These are phyloP conservation scores for Bucco capensis DNA, from an alignment of 2,113 vertebrate species.

Conservation along the genomic window DNA sequence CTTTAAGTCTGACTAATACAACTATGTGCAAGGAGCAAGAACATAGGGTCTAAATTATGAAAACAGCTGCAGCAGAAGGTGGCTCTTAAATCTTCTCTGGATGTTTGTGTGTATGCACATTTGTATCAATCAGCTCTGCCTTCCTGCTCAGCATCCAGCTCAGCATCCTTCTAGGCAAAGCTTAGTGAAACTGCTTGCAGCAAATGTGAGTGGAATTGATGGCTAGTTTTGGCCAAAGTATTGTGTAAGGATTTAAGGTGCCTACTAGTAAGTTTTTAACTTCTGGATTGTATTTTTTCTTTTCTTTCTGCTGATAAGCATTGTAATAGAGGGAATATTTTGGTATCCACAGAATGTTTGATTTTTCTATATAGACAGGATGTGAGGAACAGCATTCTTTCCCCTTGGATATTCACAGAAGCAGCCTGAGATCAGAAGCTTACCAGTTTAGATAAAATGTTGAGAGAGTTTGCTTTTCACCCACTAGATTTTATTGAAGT, in stretches of 20 bases:
- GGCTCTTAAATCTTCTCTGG: slow-evolving; percentile 39
- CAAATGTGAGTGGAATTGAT: not conserved
- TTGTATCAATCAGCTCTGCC: not conserved
- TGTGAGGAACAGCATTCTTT: not conserved
- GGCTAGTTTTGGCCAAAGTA: not conserved
- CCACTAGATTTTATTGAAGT: not conserved
- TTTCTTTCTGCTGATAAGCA: not conserved
- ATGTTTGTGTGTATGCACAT: not conserved
- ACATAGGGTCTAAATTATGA: slow-evolving; percentile 5
- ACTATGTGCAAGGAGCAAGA: not conserved
- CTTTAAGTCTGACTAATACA: not conserved
- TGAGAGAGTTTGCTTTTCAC: not conserved
- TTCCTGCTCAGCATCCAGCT: not conserved
- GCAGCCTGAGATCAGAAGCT: not conserved
- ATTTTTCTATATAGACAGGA: not conserved
- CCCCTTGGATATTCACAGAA: not conserved
- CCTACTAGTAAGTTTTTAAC: not conserved
- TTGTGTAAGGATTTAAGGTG: not conserved
- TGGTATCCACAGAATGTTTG: not conserved
- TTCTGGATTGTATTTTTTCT: not conserved
- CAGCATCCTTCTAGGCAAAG: not conserved
- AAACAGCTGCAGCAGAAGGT: slow-evolving; percentile 41
- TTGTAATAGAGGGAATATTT: not conserved
- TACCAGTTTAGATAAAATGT: not conserved
- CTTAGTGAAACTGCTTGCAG: not conserved